Evolutionary conservation across 64 coral and sea anemone genomes (phyloP), one percentile per base, ranked within the genome.

Genomic region (Pocillopora damicornis): DNA sequence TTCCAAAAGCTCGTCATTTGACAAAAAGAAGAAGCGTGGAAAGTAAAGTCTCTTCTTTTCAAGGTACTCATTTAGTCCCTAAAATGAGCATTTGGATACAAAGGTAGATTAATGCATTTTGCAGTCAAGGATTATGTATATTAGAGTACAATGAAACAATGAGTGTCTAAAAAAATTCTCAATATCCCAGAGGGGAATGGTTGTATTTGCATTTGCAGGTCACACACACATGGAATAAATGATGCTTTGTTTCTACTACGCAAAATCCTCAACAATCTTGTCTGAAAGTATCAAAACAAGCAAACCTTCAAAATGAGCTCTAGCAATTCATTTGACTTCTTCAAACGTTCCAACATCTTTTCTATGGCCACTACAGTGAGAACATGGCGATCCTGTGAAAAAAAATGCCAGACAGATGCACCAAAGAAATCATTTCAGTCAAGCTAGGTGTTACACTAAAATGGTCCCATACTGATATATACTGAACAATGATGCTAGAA

Each of bases 11-110:
- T 99, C 97, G 60, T 99, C 97, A 73, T 99, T 99, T 35, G 97
- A 99, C 68, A 99, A 62, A 82, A 99, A 99, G 97, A 99, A 99
- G 65, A 99, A 99, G 51, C 97, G 81, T 75, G 97, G 97, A 63
- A 99, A 99, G 86, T 99, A 99, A 35, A 99, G 90, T 77, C 97
- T 91, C 95, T 99, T 99, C 88, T 99, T 99, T 63, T 99, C 97
- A 15, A 99, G 86, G 58, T 99, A 99, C 61, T 99, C 97, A 79
- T 99, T 99, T 88, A 99, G 77, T 30, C 97, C 97, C 97, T 99
- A 60, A n/a, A 64, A 57, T 36, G 61, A 73, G 20, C 15, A 11
- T 23, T 10, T 35, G 75, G 11, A 58, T 0, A 38, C 4, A 56
- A 60, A 79, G 37, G 10, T 59, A 73, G 35, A 90, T 15, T 4